These are phyloP conservation scores for Sinotaia quadrata DNA, from an alignment of 2,888 invertebrate genomes.

Conservation along the genomic window DNA sequence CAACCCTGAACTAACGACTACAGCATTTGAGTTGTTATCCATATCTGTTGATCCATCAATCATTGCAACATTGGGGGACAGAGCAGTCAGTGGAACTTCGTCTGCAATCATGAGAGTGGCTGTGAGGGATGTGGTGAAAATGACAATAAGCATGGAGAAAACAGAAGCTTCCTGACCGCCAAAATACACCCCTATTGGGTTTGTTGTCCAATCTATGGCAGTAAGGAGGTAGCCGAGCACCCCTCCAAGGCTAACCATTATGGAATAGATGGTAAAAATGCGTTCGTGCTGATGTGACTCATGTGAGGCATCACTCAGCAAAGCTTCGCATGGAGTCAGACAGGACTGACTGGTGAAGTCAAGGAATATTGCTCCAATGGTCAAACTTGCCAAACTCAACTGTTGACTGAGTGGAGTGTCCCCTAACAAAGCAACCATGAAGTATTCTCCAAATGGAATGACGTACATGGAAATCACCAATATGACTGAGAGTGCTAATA, in stretches of 20 bases:
- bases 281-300: conserved; percentile 92
- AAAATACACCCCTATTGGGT: conserved; percentile 76
- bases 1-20: neutral
- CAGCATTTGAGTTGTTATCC: neutral
- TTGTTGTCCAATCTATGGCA: conserved; percentile 90
- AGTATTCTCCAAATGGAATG: conserved; percentile 69
- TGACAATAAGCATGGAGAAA: conserved; percentile 90
- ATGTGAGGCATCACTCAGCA: conserved; percentile 90
- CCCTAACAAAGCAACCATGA: conserved; percentile 52
- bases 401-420: conserved; percentile 43
- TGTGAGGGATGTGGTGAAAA: conserved; percentile 87
- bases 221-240: conserved; percentile 88
- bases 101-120: conserved; percentile 90
- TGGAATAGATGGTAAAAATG: conserved; percentile 93
- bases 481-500: conserved; percentile 69
- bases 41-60: neutral
- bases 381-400: conserved; percentile 54
- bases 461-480: conserved; percentile 70
- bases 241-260: conserved; percentile 96
- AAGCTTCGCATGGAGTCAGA: conserved; percentile 94
- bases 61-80: conserved; percentile 9
- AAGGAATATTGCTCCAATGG: conserved; percentile 88
- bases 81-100: conserved; percentile 80
- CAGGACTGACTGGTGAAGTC: conserved; percentile 98
- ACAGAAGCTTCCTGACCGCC: conserved; percentile 92